phyloP scores from a whole-genome alignment of 2,797 vertebrate species.

The Pampus argenteus region DNA sequence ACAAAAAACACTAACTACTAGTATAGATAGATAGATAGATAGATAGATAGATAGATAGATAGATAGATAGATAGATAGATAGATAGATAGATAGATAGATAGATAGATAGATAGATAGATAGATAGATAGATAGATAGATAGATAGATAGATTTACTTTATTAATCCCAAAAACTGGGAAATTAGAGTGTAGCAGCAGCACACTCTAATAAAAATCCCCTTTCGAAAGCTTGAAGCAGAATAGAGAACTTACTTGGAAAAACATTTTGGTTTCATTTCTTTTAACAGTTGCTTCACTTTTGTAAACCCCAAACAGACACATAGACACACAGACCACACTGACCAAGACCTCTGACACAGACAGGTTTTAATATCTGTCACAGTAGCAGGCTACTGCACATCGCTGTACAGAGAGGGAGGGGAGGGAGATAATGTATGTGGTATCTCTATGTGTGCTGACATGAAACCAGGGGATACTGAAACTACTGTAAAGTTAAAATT shows the following conservation, averaged over 20 bases:
- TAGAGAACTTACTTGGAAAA: background rate
- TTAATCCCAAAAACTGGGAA: too few relatives aligned
- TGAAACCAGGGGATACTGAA: constrained; percentile 30
- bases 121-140: too few relatives aligned
- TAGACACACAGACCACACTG: background rate
- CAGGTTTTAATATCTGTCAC: background rate
- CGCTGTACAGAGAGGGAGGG: background rate
- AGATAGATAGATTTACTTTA: too few relatives aligned
- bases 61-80: too few relatives aligned
- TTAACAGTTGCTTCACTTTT: fast-evolving
- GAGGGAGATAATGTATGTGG: background rate
- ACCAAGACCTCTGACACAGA: background rate
- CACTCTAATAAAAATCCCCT: constrained; percentile 2
- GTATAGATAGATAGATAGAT: too few relatives aligned
- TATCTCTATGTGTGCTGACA: background rate
- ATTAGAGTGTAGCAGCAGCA: too few relatives aligned
- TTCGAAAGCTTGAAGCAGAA: background rate
- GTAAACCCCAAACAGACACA: background rate
- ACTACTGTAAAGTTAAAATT: background rate
- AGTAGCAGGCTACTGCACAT: background rate
- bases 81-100: too few relatives aligned
- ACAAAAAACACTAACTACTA: too few relatives aligned
- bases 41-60: too few relatives aligned
- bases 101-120: too few relatives aligned
- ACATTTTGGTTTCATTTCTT: constrained; percentile 5